Evolutionary conservation across 1,140 invertebrate genomes (phyloP), one percentile per base, ranked within the genome.

Genomic region (Bombus pascuorum): DNA sequence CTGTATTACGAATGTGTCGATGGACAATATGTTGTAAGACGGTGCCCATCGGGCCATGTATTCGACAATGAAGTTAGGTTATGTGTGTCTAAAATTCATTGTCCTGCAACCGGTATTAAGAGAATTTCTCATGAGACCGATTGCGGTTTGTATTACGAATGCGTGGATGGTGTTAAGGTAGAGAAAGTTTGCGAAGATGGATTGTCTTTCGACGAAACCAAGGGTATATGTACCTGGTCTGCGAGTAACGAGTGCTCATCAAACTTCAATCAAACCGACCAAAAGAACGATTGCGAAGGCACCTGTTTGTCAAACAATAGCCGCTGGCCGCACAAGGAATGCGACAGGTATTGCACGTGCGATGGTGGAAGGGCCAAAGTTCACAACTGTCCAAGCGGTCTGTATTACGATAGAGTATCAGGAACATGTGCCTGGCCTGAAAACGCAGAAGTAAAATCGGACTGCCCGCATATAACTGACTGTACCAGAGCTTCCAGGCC

Each of bases 1-100:
- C 62, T 93, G 62, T 97, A 96, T 91, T 97, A 95, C 93, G 93
- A 95, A 81, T 97, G 96, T 81, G 90, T 88, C 39, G 92, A 96
- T 32, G 96, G 96, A 0, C 59, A 91, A 25, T 94, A 95, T 32
- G 89, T 95, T 1, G 87, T 93, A 62, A 93, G 95, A 57, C 28
- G 47, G 0, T 97, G 96, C 85, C 87, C 93, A 0, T 72, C 72
- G 0, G 93, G 89, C 0, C 87, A 95, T 9, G 87, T 95, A 59
- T 97, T 96, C 82, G 96, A 96, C 86, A 92, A 95, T 3, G 88
- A 86, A 22, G 42, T 90, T 25, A 92, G 94, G 85, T 93, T 95
- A 10, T 95, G 94, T 86, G 96, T 96, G 0, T 1, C 68, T 4
- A 1, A 6, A 1, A 6, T 28, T 0, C 0, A 62, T 0, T 88